phyloP scores from a whole-genome alignment of 2,888 invertebrate species.

The Taenaris catops region DNA sequence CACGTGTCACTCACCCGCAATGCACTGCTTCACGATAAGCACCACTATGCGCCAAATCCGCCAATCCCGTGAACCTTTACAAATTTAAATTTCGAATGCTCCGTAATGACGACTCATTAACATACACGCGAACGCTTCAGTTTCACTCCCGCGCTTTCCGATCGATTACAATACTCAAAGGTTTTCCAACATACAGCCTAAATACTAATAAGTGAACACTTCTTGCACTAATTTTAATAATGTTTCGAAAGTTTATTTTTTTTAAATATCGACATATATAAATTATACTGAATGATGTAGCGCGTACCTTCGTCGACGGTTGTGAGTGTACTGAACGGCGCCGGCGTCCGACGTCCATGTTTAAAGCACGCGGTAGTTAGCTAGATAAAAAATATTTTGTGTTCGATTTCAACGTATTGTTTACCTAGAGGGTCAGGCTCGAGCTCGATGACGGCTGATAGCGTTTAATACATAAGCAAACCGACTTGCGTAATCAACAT shows the following conservation, averaged over 20 bases:
- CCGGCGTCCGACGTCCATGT: slow-evolving; percentile 55
- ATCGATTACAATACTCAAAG: slow-evolving; percentile 31
- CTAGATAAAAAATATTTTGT: slow-evolving; percentile 46
- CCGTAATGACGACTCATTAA: slow-evolving; percentile 46
- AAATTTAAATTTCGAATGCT: slow-evolving; percentile 49
- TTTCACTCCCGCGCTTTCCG: slow-evolving; percentile 46
- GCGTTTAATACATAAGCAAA: slow-evolving; percentile 8
- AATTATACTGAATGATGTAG: slow-evolving; percentile 28
- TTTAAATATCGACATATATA: slow-evolving; percentile 21
- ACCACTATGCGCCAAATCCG: slow-evolving; percentile 47
- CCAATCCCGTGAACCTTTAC: slow-evolving; percentile 54
- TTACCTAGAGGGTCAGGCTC: slow-evolving; percentile 33
- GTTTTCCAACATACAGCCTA: slow-evolving; percentile 24
- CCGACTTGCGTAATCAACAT: slow-evolving; percentile 8
- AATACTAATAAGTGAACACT: slow-evolving; percentile 19
- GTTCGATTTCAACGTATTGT: slow-evolving; percentile 51
- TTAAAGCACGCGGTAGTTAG: slow-evolving; percentile 58
- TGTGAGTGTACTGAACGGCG: slow-evolving; percentile 57
- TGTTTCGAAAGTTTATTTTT: slow-evolving; percentile 16
- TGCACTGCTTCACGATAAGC: slow-evolving; percentile 39
- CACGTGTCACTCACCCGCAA: slow-evolving; percentile 67
- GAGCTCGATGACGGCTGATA: slow-evolving; percentile 8
- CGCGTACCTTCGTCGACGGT: slow-evolving; percentile 58
- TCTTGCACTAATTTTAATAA: slow-evolving; percentile 13
- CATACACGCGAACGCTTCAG: slow-evolving; percentile 45